phyloP scores from a whole-genome alignment of 2,797 vertebrate species.

The Tinamus major region DNA sequence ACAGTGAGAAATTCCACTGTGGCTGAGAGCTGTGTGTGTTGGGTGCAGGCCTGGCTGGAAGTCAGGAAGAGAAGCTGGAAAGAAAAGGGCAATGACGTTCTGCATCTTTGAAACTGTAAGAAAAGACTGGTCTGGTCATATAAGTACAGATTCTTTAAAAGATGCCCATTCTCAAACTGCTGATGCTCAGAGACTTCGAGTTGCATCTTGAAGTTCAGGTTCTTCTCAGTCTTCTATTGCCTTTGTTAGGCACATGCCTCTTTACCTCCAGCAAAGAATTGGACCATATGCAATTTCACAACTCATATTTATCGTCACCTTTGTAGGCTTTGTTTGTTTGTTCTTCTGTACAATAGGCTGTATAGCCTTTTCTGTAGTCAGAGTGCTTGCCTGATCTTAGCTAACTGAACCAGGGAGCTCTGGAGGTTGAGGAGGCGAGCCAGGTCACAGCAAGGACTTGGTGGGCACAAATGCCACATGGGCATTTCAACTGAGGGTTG shows the following conservation, averaged over 20 bases:
- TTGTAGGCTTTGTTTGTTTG: background rate
- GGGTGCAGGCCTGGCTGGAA: constrained; percentile 54
- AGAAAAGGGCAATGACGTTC: constrained; percentile 35
- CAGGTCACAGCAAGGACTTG: background rate
- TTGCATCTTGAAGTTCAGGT: background rate
- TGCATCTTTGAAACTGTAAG: constrained; percentile 14
- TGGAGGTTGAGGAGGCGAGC: background rate
- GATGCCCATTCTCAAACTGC: background rate
- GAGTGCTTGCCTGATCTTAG: background rate
- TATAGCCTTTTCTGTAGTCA: background rate
- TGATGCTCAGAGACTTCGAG: background rate
- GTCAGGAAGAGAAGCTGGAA: constrained; percentile 7
- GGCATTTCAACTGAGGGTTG: background rate
- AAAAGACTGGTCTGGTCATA: background rate
- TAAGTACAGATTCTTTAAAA: background rate
- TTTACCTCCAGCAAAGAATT: background rate
- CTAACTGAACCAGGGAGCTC: background rate
- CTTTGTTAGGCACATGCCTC: background rate
- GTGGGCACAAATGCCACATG: background rate
- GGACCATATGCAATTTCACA: background rate
- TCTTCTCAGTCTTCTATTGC: background rate
- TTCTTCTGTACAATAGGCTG: background rate
- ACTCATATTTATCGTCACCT: background rate
- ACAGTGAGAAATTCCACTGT: constrained; percentile 67
- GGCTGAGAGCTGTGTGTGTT: constrained; percentile 36